Percentiles rank a stretch among this genome's conserved stretches.
These are phyloP conservation scores for Styela plicata DNA, from an alignment of 23 tunicate genomes.

Conservation along the genomic window DNA sequence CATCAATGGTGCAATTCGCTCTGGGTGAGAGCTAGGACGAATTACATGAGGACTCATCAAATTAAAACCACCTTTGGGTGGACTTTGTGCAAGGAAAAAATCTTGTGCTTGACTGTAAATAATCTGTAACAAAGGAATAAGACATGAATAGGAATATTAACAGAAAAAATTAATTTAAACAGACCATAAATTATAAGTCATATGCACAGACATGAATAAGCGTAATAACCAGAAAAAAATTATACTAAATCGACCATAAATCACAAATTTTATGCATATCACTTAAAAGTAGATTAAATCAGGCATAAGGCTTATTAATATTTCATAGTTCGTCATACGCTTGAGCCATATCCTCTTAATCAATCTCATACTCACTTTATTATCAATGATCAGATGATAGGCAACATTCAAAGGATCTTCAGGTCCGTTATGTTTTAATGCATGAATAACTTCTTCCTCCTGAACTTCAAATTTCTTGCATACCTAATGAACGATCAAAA, in stretches of 20 bases:
- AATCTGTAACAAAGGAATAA: slow-evolving; percentile 43
- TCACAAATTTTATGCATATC: no score
- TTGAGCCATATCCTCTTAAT: no score
- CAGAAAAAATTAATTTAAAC: no score
- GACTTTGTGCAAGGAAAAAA: slow-evolving; percentile 96
- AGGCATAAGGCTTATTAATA: no score
- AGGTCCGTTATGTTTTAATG: slow-evolving; percentile 65
- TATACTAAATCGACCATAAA: no score
- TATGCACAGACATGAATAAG: no score
- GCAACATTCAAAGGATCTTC: slow-evolving; percentile 97
- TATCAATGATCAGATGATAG: slow-evolving; percentile 94
- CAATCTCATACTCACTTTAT: slow-evolving; percentile 66
- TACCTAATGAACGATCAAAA: slow-evolving; percentile 35
- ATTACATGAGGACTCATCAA: slow-evolving; percentile 33
- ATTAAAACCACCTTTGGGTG: slow-evolving; percentile 44
- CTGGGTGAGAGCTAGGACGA: slow-evolving; percentile 71
- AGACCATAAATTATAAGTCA: no score
- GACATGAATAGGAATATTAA: no score
- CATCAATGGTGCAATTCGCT: slow-evolving; percentile 89
- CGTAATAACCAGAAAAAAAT: no score
- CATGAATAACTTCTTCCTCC: slow-evolving; percentile 88
- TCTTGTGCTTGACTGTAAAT: slow-evolving; percentile 97
- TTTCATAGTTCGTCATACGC: no score
- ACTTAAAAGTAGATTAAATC: no score
- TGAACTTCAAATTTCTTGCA: slow-evolving; percentile 87